Base-by-base conservation (phyloP, 2,797 vertebrate genomes). In the Enoplosus armatus region DNA sequence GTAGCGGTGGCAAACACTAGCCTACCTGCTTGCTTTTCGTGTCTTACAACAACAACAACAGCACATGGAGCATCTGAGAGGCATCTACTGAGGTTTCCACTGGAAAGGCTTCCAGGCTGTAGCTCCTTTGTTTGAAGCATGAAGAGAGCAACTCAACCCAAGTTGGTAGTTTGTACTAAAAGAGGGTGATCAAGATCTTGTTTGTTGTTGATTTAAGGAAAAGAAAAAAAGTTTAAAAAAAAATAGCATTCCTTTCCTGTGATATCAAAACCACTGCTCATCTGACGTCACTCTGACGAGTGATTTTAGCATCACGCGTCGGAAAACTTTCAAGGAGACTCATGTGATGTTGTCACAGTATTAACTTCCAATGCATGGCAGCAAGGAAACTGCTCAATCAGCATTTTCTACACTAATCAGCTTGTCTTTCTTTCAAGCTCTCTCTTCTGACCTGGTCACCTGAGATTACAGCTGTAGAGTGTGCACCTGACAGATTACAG, bases 391-490 rank as follows among this genome's bases (percentile, higher is more conserved):
- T 78, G 81, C 71, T 76, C 65, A 50, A 61, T 94, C 93, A 93
- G 94, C 93, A 65, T 94, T 95, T 96, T 94, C 90, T 90, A 60
- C 5, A 85, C 63, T 97, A 96, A 97, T 97, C 96, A 93, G 89
- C 94, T 96, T 91, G 80, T 63, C 90, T 87, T 91, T 94, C 90
- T 91, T 85, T 93, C 90, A 92, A 93, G 90, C 83, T 84, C 90
- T 79, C 68, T 84, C 72, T 58, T 64, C 90, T 90, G 89, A 94
- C 94, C 95, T 93, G 93, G 95, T 95, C 96, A 95, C 47, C 80
- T 87, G 90, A 91, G 96, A 96, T 97, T 97, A 97, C 37, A 3
- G 27, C 66, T 65, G 76, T 39, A 74, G 76, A 90, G 91, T 90
- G 4, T 56, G 48, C 93, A 93, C n/a, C 72, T 74, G 84, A 89